Percentiles rank a stretch among this genome's conserved stretches.
phyloP scores from a whole-genome alignment of 1,140 invertebrate genomes.

The Odontomachus brunneus region DNA sequence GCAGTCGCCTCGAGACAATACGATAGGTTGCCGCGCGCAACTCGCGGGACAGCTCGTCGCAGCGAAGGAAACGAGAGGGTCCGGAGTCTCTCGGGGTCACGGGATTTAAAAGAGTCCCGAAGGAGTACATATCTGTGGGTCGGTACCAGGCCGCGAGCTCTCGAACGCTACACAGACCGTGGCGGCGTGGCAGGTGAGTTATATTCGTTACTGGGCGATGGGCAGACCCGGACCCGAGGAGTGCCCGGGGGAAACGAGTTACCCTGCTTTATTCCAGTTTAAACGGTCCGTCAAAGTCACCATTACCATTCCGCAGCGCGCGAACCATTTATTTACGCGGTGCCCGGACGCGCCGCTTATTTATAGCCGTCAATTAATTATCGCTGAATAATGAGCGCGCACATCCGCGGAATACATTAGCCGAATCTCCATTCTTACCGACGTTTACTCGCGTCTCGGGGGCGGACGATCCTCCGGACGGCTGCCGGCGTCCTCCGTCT shows the following conservation, averaged over 20 bases:
- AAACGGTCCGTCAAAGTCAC: constrained; percentile 85
- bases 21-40: not conserved
- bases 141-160: constrained; percentile 27
- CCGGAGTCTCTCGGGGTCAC: not conserved
- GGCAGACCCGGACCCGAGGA: constrained; percentile 52
- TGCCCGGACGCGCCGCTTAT: constrained; percentile 81
- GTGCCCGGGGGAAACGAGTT: constrained; percentile 75
- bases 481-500: constrained; percentile 20
- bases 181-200: constrained; percentile 78
- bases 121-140: constrained; percentile 57
- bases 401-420: constrained; percentile 83
- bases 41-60: not conserved
- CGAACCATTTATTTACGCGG: constrained; percentile 83
- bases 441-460: constrained; percentile 70
- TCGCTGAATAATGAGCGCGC: constrained; percentile 84
- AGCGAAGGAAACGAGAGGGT: not conserved
- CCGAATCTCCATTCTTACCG: constrained; percentile 82
- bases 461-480: constrained; percentile 65
- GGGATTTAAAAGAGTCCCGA: constrained; percentile 34
- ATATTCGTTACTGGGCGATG: constrained; percentile 77
- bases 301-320: constrained; percentile 84
- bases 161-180: constrained; percentile 37
- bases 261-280: constrained; percentile 84
- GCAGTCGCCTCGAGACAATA: not conserved
- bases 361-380: constrained; percentile 85